Base-by-base conservation (phyloP, 2,797 vertebrate genomes). In the Gambusia yucatana region DNA sequence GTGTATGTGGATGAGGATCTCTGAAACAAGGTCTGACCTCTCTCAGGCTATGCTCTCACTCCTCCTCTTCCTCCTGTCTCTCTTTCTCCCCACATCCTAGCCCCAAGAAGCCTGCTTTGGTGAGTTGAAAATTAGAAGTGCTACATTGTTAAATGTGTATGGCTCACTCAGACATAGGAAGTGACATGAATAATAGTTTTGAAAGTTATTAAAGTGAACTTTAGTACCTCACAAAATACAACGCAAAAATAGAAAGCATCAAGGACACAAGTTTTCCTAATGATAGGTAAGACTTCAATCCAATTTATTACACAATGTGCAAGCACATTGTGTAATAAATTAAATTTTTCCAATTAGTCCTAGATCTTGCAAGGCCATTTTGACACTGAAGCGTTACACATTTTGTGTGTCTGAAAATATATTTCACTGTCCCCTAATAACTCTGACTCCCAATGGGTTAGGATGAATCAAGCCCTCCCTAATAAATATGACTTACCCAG, bases 1-100 rank as follows among this genome's bases (percentile, higher is more conserved):
- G 90, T 92, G 93, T 92, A 89, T 92, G 87, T 84, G 89, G 84
- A 93, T 30, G 91, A 86, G 87, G 88, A 84, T 92, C 90, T 92
- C 90, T 82, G 90, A 88, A 89, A 92, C 92, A 76, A 93, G 94
- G 94, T 94, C 92, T 95, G 94, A 95, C 94, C 94, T 93, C 94
- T 94, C 91, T 94, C 93, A 93, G 92, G 94, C 89, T 92, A 88
- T 82, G 84, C 84, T 79, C 88, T 90, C 82, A 81, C 79, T 80
- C 75, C 84, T 85, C 80, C 61, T 81, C 73, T 73, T 85, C 75
- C 52, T 79, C 72, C 89, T 74, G 73, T 77, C 78, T 71, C 74
- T 50, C 30, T 84, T 77, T 79, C 82, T 86, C 80, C 43, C 59
- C 30, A 44, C 47, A 22, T 83, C 82, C 33, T 46, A 14, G 61